A percentile compares a stretch with the other conserved stretches of the same genome.
phyloP scores from a whole-genome alignment of 2,797 vertebrate genomes.

The Scolopax rusticola region DNA sequence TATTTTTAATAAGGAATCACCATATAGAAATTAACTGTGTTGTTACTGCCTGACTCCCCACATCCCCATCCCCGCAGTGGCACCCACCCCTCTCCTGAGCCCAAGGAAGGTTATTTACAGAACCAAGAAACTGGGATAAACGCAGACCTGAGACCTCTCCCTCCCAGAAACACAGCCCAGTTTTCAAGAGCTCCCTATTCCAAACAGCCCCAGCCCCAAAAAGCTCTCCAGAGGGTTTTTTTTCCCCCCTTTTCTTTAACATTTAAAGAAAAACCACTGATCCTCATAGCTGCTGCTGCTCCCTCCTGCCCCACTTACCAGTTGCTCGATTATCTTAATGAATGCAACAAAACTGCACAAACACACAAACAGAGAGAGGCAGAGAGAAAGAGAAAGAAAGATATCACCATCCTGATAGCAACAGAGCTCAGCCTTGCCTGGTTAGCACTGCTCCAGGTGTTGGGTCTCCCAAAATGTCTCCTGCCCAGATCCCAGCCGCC shows the following conservation, averaged over 20 bases:
- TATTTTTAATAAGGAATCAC: background rate
- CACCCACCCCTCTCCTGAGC: background rate
- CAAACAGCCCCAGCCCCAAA: background rate
- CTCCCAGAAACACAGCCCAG: background rate
- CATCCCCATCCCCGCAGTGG: background rate
- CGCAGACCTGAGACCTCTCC: background rate
- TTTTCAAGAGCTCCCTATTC: background rate
- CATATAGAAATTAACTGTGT: rapidly evolving
- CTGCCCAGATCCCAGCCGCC: constrained; percentile 41
- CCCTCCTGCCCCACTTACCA: background rate
- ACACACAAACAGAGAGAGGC: background rate
- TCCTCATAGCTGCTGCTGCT: background rate
- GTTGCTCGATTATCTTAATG: background rate
- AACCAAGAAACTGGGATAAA: background rate
- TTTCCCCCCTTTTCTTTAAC: background rate
- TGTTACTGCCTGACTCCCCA: background rate
- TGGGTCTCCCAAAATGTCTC: constrained; percentile 50
- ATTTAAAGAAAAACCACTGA: background rate
- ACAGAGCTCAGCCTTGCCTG: constrained; percentile 63
- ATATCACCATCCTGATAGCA: background rate
- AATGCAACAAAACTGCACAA: background rate
- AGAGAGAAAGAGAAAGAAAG: background rate
- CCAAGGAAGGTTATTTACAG: background rate
- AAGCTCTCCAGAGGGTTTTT: background rate
- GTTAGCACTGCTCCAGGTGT: constrained; percentile 31